These are phyloP conservation scores for Lordiphosa stackelbergi DNA, from an alignment of 1,140 invertebrate species.

Conservation along the genomic window DNA sequence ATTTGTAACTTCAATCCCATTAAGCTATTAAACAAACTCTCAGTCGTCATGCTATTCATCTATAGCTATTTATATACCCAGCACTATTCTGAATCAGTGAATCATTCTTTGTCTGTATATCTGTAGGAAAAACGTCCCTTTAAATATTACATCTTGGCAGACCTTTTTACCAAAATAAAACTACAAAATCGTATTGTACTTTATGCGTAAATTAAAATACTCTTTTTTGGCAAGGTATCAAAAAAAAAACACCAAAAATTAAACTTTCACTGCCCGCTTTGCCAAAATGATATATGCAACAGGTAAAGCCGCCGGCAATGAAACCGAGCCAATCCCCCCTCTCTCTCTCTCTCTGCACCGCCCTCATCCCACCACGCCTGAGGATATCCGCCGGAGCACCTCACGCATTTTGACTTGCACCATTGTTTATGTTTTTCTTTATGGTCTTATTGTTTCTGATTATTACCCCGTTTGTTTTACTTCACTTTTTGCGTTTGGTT, in stretches of 20 bases:
- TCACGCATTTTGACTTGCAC: slow-evolving; percentile 34
- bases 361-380: slow-evolving; percentile 15
- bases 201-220: no score
- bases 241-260: slow-evolving; percentile 13
- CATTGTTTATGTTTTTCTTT: slow-evolving; percentile 36
- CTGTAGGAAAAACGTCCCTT: no score
- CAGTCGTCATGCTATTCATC: no score
- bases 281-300: slow-evolving; percentile 50
- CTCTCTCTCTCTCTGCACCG: no score
- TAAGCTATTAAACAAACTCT: no score
- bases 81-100: no score
- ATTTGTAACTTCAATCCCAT: no score
- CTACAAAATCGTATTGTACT: no score
- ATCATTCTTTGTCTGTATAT: no score
- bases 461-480: slow-evolving; percentile 51
- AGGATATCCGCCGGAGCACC: slow-evolving; percentile 55
- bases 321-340: slow-evolving; percentile 14
- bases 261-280: slow-evolving; percentile 32
- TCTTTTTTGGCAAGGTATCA: not conserved
- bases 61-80: no score
- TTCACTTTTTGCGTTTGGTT: slow-evolving; percentile 8
- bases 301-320: slow-evolving; percentile 31
- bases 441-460: slow-evolving; percentile 15
- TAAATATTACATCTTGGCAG: no score
- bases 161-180: no score